phyloP scores from a whole-genome alignment of 2,113 vertebrate species.

The Glareola pratincola region DNA sequence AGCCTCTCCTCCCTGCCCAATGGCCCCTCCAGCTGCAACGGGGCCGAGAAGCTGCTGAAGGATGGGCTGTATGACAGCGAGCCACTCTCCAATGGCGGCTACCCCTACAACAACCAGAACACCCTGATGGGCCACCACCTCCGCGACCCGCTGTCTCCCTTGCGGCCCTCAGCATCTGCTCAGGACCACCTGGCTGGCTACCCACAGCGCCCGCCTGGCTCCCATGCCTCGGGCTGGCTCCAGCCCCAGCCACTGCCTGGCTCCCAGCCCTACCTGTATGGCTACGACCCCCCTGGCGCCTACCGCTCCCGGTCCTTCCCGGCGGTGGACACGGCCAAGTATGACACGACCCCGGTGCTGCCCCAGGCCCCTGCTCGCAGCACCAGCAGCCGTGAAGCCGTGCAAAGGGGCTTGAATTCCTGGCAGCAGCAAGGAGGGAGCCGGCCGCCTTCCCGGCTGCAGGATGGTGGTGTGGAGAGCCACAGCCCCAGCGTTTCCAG shows the following conservation, averaged over 20 bases:
- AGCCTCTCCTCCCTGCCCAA: constrained; percentile 73
- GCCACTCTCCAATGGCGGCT: constrained; percentile 78
- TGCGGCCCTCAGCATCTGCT: constrained; percentile 74
- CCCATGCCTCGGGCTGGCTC: constrained; percentile 51
- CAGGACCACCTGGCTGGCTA: constrained; percentile 80
- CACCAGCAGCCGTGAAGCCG: constrained; percentile 92
- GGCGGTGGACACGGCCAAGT: constrained; percentile 47
- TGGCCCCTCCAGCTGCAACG: constrained; percentile 61
- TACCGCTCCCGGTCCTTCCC: constrained; percentile 89
- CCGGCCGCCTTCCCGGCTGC: constrained; percentile 72
- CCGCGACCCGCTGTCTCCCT: constrained; percentile 56
- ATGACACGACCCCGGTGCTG: background rate
- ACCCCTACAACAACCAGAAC: constrained; percentile 69
- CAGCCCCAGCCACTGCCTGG: constrained; percentile 55
- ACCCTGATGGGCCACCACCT: constrained; percentile 19
- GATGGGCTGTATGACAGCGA: constrained; percentile 74
- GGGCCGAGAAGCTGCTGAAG: constrained; percentile 67
- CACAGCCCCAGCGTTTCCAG: constrained; percentile 51
- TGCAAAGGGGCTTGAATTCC: constrained; percentile 91
- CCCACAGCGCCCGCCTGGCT: constrained; percentile 46
- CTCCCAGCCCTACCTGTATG: constrained; percentile 63
- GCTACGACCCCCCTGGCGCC: constrained; percentile 70
- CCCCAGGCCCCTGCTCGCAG: constrained; percentile 89
- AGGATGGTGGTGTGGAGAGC: constrained; percentile 62
- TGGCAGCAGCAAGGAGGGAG: constrained; percentile 88